These are phyloP conservation scores for Neomicropteryx cornuta DNA, from an alignment of 1,140 invertebrate genomes.

Conservation along the genomic window DNA sequence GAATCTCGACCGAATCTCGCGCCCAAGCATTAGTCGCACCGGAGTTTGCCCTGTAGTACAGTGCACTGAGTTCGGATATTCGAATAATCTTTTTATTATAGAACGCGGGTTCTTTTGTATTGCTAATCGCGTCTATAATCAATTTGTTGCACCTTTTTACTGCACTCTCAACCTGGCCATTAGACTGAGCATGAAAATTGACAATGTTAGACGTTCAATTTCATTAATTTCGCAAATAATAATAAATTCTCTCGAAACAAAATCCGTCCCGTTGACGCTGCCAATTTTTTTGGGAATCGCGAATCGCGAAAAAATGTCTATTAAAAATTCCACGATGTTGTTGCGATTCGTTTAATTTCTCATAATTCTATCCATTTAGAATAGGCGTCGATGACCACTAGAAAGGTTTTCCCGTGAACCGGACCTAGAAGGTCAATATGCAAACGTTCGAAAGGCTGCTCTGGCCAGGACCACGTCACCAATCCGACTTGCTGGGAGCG, in stretches of 20 bases:
- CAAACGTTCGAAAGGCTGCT: slow-evolving; percentile 16
- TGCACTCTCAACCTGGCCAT: slow-evolving; percentile 2
- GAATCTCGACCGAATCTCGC: too few relatives aligned
- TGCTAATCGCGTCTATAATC: too few relatives aligned
- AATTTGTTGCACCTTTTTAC: too few relatives aligned
- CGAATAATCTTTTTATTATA: too few relatives aligned
- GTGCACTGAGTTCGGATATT: too few relatives aligned
- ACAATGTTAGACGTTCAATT: slow-evolving; percentile 6
- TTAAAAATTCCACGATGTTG: slow-evolving; percentile 2
- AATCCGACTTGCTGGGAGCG: slow-evolving; percentile 5
- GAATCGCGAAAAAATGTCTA: slow-evolving; percentile 1
- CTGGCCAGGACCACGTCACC: slow-evolving; percentile 15
- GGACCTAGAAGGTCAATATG: slow-evolving; percentile 22
- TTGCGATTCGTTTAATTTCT: background rate
- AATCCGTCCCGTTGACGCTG: slow-evolving; percentile 5
- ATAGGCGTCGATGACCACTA: slow-evolving; percentile 19
- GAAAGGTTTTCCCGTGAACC: slow-evolving; percentile 16
- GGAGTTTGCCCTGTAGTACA: too few relatives aligned
- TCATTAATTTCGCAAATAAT: slow-evolving; percentile 3
- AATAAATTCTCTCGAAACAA: slow-evolving; percentile 2
- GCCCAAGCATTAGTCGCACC: too few relatives aligned
- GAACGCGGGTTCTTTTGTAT: too few relatives aligned
- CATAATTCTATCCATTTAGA: slow-evolving; percentile 19
- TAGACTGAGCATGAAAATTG: slow-evolving; percentile 1
- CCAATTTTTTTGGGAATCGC: slow-evolving; percentile 1